Conservation (phyloP, 2,888 invertebrate genomes). For the Amblyjoppa proteus region DNA sequence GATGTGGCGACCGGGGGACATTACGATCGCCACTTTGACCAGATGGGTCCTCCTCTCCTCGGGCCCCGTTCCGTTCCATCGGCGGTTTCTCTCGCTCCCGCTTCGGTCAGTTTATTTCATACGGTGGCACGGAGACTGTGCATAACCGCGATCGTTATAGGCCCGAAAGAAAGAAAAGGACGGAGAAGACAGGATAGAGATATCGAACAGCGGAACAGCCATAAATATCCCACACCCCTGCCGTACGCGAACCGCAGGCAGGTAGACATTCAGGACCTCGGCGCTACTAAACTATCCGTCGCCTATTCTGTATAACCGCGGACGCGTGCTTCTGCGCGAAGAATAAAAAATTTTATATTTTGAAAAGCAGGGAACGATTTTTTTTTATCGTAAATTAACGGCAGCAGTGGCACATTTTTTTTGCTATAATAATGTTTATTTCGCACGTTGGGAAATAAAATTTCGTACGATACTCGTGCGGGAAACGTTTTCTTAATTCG, state of each 20-base stretch:
- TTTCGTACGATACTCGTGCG: too few relatives aligned
- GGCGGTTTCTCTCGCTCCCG: constrained; percentile 46
- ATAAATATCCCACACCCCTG: constrained; percentile 45
- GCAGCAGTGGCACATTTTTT: too few relatives aligned
- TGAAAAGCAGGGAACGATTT: too few relatives aligned
- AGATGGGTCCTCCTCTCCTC: constrained; percentile 76
- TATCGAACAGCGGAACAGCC: constrained; percentile 52
- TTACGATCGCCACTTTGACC: constrained; percentile 82
- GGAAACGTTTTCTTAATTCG: too few relatives aligned
- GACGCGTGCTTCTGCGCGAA: constrained; percentile 34
- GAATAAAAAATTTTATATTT: too few relatives aligned
- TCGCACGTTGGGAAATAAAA: too few relatives aligned
- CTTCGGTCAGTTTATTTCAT: constrained; percentile 59
- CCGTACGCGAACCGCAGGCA: constrained; percentile 24
- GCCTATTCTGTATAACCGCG: constrained; percentile 24
- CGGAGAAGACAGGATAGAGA: constrained; percentile 21
- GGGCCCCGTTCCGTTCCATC: constrained; percentile 37
- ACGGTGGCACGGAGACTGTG: constrained; percentile 48
- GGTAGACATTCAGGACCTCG: constrained; percentile 45
- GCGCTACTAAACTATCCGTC: constrained; percentile 42
- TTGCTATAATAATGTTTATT: too few relatives aligned
- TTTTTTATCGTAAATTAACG: too few relatives aligned
- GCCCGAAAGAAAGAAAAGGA: constrained; percentile 25
- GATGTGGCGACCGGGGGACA: constrained; percentile 81
- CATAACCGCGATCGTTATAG: constrained; percentile 9